Conservation (phyloP, 2,888 invertebrate genomes). For the Tridacna gigas region DNA sequence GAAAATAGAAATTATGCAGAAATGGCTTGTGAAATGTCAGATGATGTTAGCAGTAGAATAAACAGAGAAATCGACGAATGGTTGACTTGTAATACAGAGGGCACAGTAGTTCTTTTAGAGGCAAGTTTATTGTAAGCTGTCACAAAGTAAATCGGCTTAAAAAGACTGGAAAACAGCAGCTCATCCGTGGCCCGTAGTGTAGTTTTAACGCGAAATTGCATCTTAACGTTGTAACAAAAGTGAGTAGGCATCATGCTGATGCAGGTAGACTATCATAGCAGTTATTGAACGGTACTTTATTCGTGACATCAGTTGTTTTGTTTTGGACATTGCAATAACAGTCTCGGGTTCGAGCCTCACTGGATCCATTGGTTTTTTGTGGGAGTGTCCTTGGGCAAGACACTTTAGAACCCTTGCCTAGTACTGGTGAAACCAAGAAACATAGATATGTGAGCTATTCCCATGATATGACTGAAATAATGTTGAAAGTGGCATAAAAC, state of each 20-base stretch:
- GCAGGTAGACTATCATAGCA: too few relatives aligned
- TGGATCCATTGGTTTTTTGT: too few relatives aligned
- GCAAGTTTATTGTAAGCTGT: neutral
- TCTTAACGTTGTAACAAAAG: neutral
- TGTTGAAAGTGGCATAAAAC: too few relatives aligned
- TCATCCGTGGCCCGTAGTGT: neutral
- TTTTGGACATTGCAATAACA: too few relatives aligned
- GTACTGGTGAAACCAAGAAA: too few relatives aligned
- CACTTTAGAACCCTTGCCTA: too few relatives aligned
- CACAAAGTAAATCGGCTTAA: neutral
- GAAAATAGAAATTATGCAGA: slow-evolving; percentile 20
- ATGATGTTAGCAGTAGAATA: slow-evolving; percentile 30
- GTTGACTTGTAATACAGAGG: slow-evolving; percentile 36
- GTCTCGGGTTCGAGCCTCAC: too few relatives aligned
- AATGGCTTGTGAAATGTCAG: slow-evolving; percentile 40
- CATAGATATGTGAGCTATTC: too few relatives aligned
- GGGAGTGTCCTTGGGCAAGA: too few relatives aligned
- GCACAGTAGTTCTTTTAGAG: slow-evolving; percentile 34
- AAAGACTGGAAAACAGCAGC: neutral
- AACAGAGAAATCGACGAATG: slow-evolving; percentile 36
- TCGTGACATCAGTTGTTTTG: too few relatives aligned
- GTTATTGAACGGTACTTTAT: too few relatives aligned
- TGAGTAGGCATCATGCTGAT: neutral
- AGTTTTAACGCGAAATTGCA: neutral
- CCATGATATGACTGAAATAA: too few relatives aligned